Base-by-base conservation (phyloP, 2,888 invertebrate genomes). In the Lochmaea capreae region DNA sequence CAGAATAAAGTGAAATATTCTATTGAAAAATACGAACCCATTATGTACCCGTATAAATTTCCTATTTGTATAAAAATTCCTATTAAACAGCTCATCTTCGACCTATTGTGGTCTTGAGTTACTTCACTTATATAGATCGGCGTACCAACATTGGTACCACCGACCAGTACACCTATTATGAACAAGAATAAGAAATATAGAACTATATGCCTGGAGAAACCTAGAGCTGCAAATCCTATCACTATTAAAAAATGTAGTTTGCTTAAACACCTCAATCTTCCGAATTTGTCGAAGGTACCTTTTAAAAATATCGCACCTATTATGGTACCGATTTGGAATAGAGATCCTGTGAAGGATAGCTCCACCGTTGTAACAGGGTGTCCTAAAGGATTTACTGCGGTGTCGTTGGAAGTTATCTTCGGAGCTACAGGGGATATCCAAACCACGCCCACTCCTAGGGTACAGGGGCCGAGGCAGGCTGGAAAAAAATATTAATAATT, bases 101-200 rank as follows among this genome's bases (percentile, higher is more conserved):
- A 96, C 74, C 97, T 89, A 16, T 92, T 91, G 43, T 93, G 92
- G 72, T 93, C 92, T 89, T 94, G 93, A 9, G 95, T 91, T 43
- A 95, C 94, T 87, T 97, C 97, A 61, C 94, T 94, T 73, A 95
- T 91, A 87, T 96, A 97, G 90, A 96, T 93, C 0, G 96, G 95
- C 0, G 92, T 18, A 33, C 67, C 75, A 12, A 72, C 65, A 33
- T 11, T 18, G 14, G 49, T 16, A 54, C 62, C 69, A 26, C 72
- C 75, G 14, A 66, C 18, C 0, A 39, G 12, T 3, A 69, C 1
- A 8, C 69, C 68, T 6, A 39, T 26, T 8, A 69, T 12, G 1
- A 69, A 16, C 14, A 73, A n/a, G 16, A 59, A 26, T 9, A 54
- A 12, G 18, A 43, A 69, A 39, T 59, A 65, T 18, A 69, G 4